These are phyloP conservation scores for Macrobrachium nipponense DNA, from an alignment of 1,140 invertebrate species.

Conservation along the genomic window DNA sequence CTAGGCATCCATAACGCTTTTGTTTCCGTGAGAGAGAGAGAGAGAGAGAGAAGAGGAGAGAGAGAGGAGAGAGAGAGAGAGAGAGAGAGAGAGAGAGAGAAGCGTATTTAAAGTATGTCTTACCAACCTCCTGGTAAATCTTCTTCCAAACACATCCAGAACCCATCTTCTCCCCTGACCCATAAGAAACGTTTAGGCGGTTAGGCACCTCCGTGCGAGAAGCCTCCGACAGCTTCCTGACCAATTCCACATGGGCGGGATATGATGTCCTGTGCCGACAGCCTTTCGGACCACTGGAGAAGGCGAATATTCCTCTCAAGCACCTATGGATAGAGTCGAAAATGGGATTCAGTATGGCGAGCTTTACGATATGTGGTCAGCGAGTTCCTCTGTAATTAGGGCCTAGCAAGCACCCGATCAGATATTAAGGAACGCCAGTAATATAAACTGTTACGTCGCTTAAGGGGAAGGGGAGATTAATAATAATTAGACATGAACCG, in stretches of 20 bases:
- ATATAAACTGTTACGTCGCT: too few relatives aligned
- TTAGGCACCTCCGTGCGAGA: neutral
- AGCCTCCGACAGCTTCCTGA: neutral
- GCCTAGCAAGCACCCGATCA: too few relatives aligned
- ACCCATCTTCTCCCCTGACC: neutral
- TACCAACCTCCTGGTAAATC: constrained; percentile 24
- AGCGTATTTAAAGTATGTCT: neutral
- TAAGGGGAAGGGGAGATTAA: too few relatives aligned
- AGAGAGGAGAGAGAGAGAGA: neutral
- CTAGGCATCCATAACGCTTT: too few relatives aligned
- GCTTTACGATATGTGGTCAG: too few relatives aligned
- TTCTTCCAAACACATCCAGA: constrained; percentile 35
- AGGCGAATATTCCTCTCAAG: constrained; percentile 30
- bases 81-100: neutral
- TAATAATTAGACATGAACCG: too few relatives aligned
- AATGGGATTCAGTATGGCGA: too few relatives aligned
- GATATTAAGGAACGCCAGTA: too few relatives aligned
- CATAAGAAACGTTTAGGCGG: neutral
- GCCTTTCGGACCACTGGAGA: constrained; percentile 13
- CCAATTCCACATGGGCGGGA: neutral
- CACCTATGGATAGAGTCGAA: neutral
- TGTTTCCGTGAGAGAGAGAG: neutral
- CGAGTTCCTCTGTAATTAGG: too few relatives aligned
- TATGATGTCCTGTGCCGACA: constrained; percentile 1
- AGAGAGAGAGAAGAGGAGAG: neutral